Conservation (phyloP, 2,113 vertebrate genomes). For the Gila orcuttii region DNA sequence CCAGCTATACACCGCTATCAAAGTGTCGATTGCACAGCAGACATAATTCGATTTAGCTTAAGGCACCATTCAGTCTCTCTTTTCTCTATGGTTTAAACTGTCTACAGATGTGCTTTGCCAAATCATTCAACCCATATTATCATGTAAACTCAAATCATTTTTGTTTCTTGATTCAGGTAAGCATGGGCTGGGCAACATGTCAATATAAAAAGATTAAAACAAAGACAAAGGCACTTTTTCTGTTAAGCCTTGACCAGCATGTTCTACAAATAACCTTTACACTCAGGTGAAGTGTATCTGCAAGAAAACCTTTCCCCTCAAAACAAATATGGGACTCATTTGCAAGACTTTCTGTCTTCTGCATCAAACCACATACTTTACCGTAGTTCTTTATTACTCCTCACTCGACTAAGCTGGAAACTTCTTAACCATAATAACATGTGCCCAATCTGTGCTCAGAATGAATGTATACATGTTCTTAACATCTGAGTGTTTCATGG, state of each 20-base stretch:
- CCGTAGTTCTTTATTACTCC: background rate
- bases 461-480: background rate
- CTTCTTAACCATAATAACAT: background rate
- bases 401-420: slow-evolving; percentile 6
- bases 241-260: background rate
- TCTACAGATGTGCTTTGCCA: slow-evolving; percentile 41
- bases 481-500: background rate
- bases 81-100: slow-evolving; percentile 44
- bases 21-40: slow-evolving; percentile 8
- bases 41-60: slow-evolving; percentile 50
- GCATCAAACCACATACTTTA: slow-evolving; percentile 31
- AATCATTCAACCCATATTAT: slow-evolving; percentile 18
- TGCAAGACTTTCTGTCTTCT: slow-evolving; percentile 36
- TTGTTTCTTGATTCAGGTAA: background rate
- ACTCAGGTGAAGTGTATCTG: slow-evolving; percentile 17
- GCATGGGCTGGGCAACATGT: slow-evolving; percentile 1
- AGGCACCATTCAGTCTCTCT: slow-evolving; percentile 48
- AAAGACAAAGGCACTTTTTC: no score
- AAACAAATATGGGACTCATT: slow-evolving; percentile 52
- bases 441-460: background rate
- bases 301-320: slow-evolving; percentile 51
- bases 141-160: no score
- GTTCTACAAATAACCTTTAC: background rate
- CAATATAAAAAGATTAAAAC: background rate
- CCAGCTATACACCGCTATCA: slow-evolving; percentile 18